Base-by-base conservation (phyloP, 2,888 invertebrate genomes). In the Mythimna vitellina region DNA sequence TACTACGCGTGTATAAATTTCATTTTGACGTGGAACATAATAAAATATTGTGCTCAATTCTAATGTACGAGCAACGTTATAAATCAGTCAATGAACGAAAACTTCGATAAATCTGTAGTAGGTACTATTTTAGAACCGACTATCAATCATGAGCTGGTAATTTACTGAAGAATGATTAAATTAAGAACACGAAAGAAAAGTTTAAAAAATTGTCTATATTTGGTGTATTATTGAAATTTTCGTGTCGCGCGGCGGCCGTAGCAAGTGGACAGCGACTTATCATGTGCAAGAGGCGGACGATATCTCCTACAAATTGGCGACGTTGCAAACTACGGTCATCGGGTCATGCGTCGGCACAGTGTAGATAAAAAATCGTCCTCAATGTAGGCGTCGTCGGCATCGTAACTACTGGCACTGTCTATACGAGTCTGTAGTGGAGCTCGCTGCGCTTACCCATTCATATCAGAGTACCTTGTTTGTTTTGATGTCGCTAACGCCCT, bases 291-390 rank as follows among this genome's bases (percentile, higher is more conserved):
- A 84, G 79, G 83, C 61, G 61, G 64, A 35, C 64, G 87, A 88
- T 92, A 92, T 90, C 91, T 87, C 83, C 78, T 88, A 92, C 92
- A 91, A 92, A 91, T 93, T 91, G 89, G 91, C 91, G 89, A 91
- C 89, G 89, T 84, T 90, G 92, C 92, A 89, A 89, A 87, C 88
- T 81, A 85, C 88, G 91, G 93, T 92, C 92, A 90, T 71, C 83
- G 84, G 92, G 92, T 92, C 92, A 91, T 77, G 81, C 86, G 88
- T 80, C 87, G 84, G 74, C 71, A 82, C 78, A 79, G 72, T 81
- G 78, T 78, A 82, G 91, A 93, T 91, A 92, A 91, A 92, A 91
- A 90, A 86, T 78, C 82, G 87, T 80, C 86, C 87, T 84, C 83
- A 74, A 79, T 85, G 81, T 80, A 76, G 78, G 70, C 69, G 80